Evolutionary conservation across 2,888 invertebrate genomes (phyloP), one percentile per base, ranked within the genome.

Genomic region (Papilio elwesi): DNA sequence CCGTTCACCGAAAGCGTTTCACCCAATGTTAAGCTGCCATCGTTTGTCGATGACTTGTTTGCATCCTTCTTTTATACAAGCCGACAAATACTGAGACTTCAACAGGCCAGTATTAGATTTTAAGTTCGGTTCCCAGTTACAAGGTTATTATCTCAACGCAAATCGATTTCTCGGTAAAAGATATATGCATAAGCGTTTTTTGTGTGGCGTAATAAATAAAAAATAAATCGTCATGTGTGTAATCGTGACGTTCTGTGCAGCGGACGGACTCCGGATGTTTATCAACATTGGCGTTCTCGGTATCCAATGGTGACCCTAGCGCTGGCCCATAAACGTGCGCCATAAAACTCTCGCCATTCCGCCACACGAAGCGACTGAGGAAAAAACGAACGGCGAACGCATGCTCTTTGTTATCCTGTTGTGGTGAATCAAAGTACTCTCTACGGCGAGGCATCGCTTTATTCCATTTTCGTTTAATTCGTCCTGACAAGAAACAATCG

Each of bases 241-340:
- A 52, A 52, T 43, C n/a, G 43, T 62, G 43, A 62, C n/a, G 43
- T 62, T 62, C 43, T 43, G 59, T 62, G 59, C 59, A 43, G 59
- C 38, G n/a, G 59, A 43, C 59, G 43, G 43, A 43, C 62, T 52
- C 67, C 51, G 71, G 67, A 71, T 67, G 71, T 71, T 73, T 64
- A 68, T 49, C 36, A 71, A 57, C 57, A 62, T 48, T 43, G 49
- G 68, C 49, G 72, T 68, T 72, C 55, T 47, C 57, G 36, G 68
- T 68, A 73, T 57, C 68, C 53, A 67, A 75, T 73, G 72, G 72
- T 68, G 68, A 68, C 72, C 72, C 72, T 73, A 73, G 55, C 64
- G 55, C 36, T 64, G 68, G 55, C 55, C 78, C 77, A 75, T 81
- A 89, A 87, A 88, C 79, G 81, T 80, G 78, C 76, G 79, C 81